Evolutionary conservation across 2,797 vertebrate genomes (phyloP).

Genomic region (Parotocinclus haroldoi): DNA sequence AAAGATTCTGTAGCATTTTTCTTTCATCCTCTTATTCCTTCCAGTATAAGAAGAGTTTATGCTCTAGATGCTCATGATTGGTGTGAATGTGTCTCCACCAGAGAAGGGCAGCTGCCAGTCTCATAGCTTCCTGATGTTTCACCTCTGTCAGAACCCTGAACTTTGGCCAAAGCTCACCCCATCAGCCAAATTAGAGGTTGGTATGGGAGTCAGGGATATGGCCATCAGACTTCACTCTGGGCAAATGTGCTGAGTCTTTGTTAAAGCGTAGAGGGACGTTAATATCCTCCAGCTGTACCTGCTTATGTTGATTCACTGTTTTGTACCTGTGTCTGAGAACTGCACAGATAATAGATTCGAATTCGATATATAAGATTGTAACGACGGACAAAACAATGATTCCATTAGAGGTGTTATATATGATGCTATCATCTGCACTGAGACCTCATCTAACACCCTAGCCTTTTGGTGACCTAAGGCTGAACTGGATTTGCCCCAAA

Average conservation of each 20-base stretch:
- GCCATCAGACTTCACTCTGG: conserved; percentile 38
- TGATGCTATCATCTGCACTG: no score
- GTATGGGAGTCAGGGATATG: conserved; percentile 45
- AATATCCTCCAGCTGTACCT: conserved; percentile 20
- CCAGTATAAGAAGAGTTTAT: not conserved
- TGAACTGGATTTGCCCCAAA: no score
- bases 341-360: not conserved
- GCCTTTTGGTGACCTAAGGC: no score
- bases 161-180: conserved; percentile 64
- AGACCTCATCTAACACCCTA: no score
- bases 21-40: not conserved
- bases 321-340: not conserved
- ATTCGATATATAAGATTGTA: no score
- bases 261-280: conserved; percentile 11
- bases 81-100: not conserved
- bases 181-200: conserved; percentile 69
- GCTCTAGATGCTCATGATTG: conserved; percentile 19
- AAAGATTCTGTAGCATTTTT: not conserved
- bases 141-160: conserved; percentile 69
- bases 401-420: no score
- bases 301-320: conserved; percentile 7
- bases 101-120: conserved; percentile 54
- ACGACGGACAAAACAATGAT: no score
- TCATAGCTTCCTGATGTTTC: conserved; percentile 72
- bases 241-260: conserved; percentile 38